phyloP scores from a whole-genome alignment of 2,113 vertebrate genomes.

The Probosciger aterrimus region DNA sequence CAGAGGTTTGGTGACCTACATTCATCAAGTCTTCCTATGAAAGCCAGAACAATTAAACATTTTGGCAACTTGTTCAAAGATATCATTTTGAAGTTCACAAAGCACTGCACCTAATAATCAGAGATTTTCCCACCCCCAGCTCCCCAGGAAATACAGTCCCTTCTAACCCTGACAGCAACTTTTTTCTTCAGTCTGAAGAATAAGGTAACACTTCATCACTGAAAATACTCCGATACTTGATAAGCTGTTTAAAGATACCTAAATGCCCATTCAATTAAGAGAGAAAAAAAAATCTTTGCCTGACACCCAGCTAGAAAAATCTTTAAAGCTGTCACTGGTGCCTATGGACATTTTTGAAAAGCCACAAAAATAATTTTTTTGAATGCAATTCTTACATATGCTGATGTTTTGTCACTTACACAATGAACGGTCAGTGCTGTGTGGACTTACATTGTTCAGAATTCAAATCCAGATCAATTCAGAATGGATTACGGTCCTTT shows the following conservation, averaged over 20 bases:
- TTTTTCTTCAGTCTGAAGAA: conserved; percentile 12
- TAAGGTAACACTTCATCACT: neutral
- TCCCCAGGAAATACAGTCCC: neutral
- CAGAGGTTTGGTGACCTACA: neutral
- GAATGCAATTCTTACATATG: neutral
- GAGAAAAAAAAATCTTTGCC: neutral
- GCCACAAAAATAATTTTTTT: neutral
- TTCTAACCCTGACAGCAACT: conserved; percentile 5
- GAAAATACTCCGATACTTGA: conserved; percentile 11
- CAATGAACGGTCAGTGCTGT: neutral
- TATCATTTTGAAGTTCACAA: neutral
- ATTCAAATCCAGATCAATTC: neutral
- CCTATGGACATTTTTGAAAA: neutral
- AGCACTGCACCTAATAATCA: neutral
- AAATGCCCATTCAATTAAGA: neutral
- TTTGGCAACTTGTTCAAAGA: conserved; percentile 28
- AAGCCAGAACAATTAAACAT: conserved; percentile 6
- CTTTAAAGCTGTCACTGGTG: neutral
- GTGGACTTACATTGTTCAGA: neutral
- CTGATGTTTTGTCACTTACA: neutral
- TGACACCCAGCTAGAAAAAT: neutral
- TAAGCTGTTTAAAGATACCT: conserved; percentile 17
- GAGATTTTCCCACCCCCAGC: neutral
- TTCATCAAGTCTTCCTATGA: neutral
- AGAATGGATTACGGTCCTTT: neutral